Evolutionary conservation across 2,888 invertebrate species (phyloP), one percentile per base, ranked within the genome.

Genomic region (Diploptera punctata): DNA sequence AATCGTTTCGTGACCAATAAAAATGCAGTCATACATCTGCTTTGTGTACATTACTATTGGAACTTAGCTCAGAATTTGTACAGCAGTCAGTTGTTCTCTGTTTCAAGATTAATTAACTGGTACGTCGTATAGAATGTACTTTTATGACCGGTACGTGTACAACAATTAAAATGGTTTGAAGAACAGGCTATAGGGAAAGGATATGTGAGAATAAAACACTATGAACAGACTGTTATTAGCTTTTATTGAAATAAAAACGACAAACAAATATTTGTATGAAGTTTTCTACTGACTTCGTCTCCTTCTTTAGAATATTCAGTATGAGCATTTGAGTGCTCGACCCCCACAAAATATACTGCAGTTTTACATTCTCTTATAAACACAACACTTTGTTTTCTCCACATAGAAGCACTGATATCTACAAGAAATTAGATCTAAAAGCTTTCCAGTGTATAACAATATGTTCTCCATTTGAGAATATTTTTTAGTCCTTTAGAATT

Each of bases 161-260:
- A n/a, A n/a, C n/a, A n/a, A n/a, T n/a, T n/a, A n/a, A n/a, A n/a
- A n/a, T n/a, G n/a, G n/a, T n/a, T n/a, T n/a, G n/a, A n/a, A n/a
- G n/a, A n/a, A n/a, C n/a, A n/a, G n/a, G n/a, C n/a, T n/a, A n/a
- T n/a, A n/a, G n/a, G n/a, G n/a, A n/a, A n/a, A n/a, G n/a, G n/a
- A n/a, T n/a, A n/a, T n/a, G n/a, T 33, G 10, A 33, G 9, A 57
- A 57, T 57, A 29, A 57, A 57, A 57, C 29, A 19, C 26, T 29
- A 1, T 29, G 2, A 31, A 24, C n/a, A 16, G 57, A 57, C 5
- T 69, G 44, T 69, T 69, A 49, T 67, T 72, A 70, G 71, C 75
- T 77, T 77, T 77, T 77, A 77, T 81, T 83, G 78, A 83, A 83
- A 83, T 83, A 83, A 83, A 83, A 83, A 83, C 82, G 83, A 82